Evolutionary conservation across 2,113 vertebrate genomes (phyloP).

Genomic region (Tachysurus fulvidraco): DNA sequence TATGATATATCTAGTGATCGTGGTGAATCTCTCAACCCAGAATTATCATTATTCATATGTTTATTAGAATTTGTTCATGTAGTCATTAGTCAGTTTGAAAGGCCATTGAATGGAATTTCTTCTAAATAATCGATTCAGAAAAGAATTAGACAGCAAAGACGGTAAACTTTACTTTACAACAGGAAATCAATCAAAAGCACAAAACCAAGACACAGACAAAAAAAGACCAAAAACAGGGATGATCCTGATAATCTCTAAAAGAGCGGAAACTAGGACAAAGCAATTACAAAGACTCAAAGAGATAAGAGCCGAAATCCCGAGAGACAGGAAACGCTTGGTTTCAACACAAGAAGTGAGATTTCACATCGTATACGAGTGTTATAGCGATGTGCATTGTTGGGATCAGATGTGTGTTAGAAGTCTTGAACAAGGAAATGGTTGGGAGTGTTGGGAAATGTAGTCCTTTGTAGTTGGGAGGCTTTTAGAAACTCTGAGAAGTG

Average conservation of each 20-base stretch:
- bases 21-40: no score
- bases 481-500: neutral
- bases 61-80: neutral
- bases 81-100: neutral
- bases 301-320: neutral
- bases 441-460: neutral
- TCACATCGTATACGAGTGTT: neutral
- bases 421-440: neutral
- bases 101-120: neutral
- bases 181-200: neutral
- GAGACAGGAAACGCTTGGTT: neutral
- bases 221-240: no score
- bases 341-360: neutral
- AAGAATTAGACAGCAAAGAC: neutral
- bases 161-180: neutral
- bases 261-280: no score
- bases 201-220: no score
- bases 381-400: neutral
- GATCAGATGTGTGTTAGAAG: neutral
- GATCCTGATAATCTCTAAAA: no score
- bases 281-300: no score
- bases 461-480: neutral
- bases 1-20: no score
- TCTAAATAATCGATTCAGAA: neutral
- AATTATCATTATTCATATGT: neutral